Base-by-base conservation (phyloP, 2,797 vertebrate genomes). In the Toxotes lorentzi region DNA sequence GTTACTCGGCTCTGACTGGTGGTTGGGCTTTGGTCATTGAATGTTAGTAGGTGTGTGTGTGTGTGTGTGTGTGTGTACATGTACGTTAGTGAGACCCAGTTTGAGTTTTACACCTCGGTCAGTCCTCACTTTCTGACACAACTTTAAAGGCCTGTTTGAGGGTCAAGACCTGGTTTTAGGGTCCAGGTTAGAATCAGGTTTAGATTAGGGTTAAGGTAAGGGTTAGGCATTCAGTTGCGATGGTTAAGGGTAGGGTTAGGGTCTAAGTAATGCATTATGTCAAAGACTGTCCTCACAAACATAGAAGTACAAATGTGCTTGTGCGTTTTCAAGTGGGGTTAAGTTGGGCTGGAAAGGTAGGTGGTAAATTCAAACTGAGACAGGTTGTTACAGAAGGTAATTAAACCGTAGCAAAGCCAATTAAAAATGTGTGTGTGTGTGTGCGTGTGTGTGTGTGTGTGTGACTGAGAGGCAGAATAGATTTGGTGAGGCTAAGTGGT, bases 331-430 rank as follows among this genome's bases (percentile, higher is more conserved):
- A 74, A 56, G 61, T 67, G 53, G 66, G 83, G 85, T 89, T 84
- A 85, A 81, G 66, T 83, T 87, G 95, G 93, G 94, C 95, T 93
- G 72, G 70, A 75, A 83, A 79, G 50, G 67, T 71, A 58, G 86
- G 70, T 70, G 95, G 95, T 96, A 92, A 94, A 95, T 95, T 96
- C 95, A 95, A 95, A 96, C 94, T 93, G 92, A 96, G 95, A 96
- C 96, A 95, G 95, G 96, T 95, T 96, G 95, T 95, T 96, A 92
- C 89, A 90, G 93, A 95, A 96, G 95, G 95, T 96, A 96, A 97
- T 97, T 97, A 96, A 97, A 97, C 97, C 93, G 95, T 95, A 95
- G 96, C 95, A 96, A 95, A 96, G 94, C 95, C 95, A 96, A 97
- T 97, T 96, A 96, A 95, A 94, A 95, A 64, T 83, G 62, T 61